A percentile compares a stretch with the other conserved stretches of the same genome.
phyloP scores from a whole-genome alignment of 1,140 invertebrate species.

The Heliothis subflexa region DNA sequence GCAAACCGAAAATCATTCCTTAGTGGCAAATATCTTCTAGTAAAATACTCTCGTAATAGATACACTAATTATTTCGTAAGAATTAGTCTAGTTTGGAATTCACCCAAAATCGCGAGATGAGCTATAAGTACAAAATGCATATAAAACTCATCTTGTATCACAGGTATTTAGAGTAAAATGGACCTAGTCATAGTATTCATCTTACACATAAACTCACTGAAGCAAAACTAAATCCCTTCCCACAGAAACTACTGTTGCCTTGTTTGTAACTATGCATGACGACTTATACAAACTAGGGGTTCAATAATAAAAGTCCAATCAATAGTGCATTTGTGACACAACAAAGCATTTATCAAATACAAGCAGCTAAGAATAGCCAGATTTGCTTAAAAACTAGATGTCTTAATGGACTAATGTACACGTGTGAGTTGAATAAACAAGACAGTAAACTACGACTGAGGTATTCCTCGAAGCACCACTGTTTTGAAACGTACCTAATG shows the following conservation, averaged over 20 bases:
- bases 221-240: not conserved
- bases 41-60: constrained; percentile 8
- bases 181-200: too few relatives aligned
- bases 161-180: not conserved
- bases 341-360: too few relatives aligned
- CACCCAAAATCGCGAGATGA: constrained; percentile 5
- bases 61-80: constrained; percentile 7
- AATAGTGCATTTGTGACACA: too few relatives aligned
- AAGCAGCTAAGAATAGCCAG: not conserved
- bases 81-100: constrained; percentile 24
- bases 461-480: too few relatives aligned
- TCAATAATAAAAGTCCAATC: too few relatives aligned
- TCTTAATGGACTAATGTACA: not conserved
- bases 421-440: not conserved
- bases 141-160: not conserved
- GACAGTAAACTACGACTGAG: not conserved
- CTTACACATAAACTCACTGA: not conserved
- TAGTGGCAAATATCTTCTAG: not conserved
- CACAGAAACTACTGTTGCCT: too few relatives aligned
- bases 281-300: too few relatives aligned
- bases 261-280: too few relatives aligned
- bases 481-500: too few relatives aligned
- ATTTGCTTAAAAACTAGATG: not conserved
- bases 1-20: constrained; percentile 4
- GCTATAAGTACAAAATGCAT: not conserved